phyloP scores from a whole-genome alignment of 2,888 invertebrate genomes.

The Notocelia uddmanniana region DNA sequence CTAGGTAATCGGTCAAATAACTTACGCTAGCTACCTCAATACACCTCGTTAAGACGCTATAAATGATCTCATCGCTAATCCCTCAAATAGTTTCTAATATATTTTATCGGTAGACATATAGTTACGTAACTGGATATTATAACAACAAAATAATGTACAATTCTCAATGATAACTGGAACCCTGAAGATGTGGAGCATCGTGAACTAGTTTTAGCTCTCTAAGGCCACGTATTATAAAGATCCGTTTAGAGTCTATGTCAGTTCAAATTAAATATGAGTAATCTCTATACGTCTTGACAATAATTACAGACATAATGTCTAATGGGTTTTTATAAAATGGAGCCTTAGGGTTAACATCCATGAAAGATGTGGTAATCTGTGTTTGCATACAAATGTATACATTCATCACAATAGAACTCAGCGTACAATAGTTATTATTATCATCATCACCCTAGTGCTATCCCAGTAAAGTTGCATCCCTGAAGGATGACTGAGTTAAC shows the following conservation, averaged over 20 bases:
- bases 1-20: no score
- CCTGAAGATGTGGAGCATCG: background rate
- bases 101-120: background rate
- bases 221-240: background rate
- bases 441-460: no score
- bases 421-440: no score
- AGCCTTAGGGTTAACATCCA: no score
- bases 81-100: background rate
- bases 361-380: no score
- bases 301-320: background rate
- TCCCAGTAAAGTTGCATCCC: no score
- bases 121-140: background rate
- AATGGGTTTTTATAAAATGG: background rate
- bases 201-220: background rate
- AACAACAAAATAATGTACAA: background rate
- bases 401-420: background rate
- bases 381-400: no score
- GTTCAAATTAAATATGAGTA: background rate
- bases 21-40: no score
- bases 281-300: background rate
- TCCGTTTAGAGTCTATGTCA: no score
- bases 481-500: no score
- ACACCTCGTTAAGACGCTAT: no score
- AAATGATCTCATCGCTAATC: no score
- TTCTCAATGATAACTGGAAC: background rate